Conservation (phyloP, 1,140 invertebrate species). For the Brachystomella parvula region DNA sequence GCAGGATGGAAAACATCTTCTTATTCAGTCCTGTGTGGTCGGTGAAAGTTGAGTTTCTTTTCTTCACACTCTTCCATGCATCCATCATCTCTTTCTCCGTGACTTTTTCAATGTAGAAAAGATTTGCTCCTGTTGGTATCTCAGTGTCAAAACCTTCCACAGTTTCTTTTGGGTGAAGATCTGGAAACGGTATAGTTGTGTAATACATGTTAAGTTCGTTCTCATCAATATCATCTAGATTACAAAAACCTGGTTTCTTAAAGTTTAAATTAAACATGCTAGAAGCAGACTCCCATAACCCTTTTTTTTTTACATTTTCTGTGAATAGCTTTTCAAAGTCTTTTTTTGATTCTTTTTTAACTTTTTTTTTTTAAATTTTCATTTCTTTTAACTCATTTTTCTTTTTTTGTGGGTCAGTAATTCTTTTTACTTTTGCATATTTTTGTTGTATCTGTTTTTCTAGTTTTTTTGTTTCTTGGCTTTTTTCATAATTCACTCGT, state of each 20-base stretch:
- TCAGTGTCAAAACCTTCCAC: neutral
- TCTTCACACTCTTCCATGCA: neutral
- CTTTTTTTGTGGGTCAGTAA: neutral
- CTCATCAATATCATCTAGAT: neutral
- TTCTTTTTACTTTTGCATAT: neutral
- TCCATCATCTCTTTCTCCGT: neutral
- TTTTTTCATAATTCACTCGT: neutral
- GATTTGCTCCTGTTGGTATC: neutral
- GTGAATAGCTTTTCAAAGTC: neutral
- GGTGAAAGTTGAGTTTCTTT: neutral
- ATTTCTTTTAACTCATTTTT: neutral
- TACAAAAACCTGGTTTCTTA: neutral
- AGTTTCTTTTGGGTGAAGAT: neutral
- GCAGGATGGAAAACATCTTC: neutral
- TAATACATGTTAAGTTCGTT: neutral
- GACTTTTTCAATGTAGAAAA: neutral
- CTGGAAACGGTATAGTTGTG: neutral
- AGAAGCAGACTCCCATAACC: neutral
- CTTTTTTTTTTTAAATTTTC: neutral
- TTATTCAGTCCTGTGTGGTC: neutral
- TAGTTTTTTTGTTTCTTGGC: neutral
- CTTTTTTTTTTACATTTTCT: neutral
- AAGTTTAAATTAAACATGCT: neutral
- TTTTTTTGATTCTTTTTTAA: neutral
- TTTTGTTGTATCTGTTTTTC: neutral